phyloP scores from a whole-genome alignment of 2,888 invertebrate species.

The Bombylius discolor region DNA sequence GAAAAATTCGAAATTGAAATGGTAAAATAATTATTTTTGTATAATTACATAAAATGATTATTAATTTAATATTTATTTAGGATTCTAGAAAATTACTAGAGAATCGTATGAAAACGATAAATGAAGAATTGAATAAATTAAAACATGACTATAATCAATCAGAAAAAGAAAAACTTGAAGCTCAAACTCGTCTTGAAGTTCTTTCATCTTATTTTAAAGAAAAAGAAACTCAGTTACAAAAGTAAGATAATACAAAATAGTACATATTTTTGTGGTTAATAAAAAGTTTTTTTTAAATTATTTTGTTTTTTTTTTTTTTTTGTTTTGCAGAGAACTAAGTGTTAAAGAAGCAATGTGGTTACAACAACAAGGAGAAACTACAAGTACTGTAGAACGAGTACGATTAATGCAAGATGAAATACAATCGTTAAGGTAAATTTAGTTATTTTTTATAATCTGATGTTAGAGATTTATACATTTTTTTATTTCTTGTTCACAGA shows the following conservation, averaged over 20 bases:
- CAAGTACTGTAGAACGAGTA: slow-evolving; percentile 65
- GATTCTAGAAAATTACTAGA: slow-evolving; percentile 38
- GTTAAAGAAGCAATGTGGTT: slow-evolving; percentile 64
- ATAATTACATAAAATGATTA: too few relatives aligned
- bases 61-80: slow-evolving; percentile 13
- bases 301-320: slow-evolving; percentile 4
- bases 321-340: slow-evolving; percentile 51
- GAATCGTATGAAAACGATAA: slow-evolving; percentile 33
- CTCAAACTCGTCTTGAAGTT: slow-evolving; percentile 71
- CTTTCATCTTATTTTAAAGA: slow-evolving; percentile 83
- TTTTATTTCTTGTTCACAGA: slow-evolving; percentile 25
- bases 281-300: background rate
- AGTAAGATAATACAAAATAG: slow-evolving; percentile 42
- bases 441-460: background rate
- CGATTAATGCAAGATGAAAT: slow-evolving; percentile 66
- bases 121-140: slow-evolving; percentile 41
- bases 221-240: slow-evolving; percentile 73
- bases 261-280: background rate
- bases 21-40: slow-evolving; percentile 14
- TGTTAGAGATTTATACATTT: background rate
- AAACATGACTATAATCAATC: slow-evolving; percentile 48
- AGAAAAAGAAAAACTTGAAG: slow-evolving; percentile 59
- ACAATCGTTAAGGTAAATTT: slow-evolving; percentile 58
- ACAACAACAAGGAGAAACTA: slow-evolving; percentile 69
- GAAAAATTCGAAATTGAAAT: slow-evolving; percentile 37